A percentile compares a stretch with the other conserved stretches of the same genome.
Conservation (phyloP, 2,797 vertebrate species). For the Nannoperca australis region DNA sequence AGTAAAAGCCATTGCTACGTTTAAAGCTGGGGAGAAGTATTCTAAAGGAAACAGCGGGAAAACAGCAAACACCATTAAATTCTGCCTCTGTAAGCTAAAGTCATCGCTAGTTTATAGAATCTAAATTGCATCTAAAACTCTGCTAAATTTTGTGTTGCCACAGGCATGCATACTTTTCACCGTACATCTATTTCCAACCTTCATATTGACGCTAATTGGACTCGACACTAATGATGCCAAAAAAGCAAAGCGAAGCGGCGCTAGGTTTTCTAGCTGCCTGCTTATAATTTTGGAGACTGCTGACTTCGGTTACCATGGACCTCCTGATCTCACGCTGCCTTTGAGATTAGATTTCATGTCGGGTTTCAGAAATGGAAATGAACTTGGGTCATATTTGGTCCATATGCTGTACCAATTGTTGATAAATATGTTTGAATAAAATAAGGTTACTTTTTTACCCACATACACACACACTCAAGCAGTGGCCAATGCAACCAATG, state of each 20-base stretch:
- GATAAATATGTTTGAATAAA: constrained; percentile 6
- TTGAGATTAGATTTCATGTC: constrained; percentile 21
- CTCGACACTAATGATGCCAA: constrained; percentile 78
- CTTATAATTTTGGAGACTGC: constrained; percentile 60
- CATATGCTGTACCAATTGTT: constrained; percentile 1
- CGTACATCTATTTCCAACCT: constrained; percentile 63
- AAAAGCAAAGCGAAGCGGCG: constrained; percentile 68
- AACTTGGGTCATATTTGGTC: constrained; percentile 34
- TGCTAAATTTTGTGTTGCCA: constrained; percentile 50
- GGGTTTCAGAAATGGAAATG: constrained; percentile 52
- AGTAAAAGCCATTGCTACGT: not conserved
- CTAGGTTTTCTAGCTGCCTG: constrained; percentile 54
- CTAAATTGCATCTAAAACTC: constrained; percentile 55
- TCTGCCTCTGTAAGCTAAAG: constrained; percentile 9
- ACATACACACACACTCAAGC: not conserved
- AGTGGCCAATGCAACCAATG: not conserved
- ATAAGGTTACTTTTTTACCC: not conserved
- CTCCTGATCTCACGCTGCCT: constrained; percentile 37
- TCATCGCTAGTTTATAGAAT: constrained; percentile 30
- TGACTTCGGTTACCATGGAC: constrained; percentile 51
- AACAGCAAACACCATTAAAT: constrained; percentile 1
- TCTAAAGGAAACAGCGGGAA: not conserved
- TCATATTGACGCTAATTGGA: constrained; percentile 71
- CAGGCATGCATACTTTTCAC: constrained; percentile 57
- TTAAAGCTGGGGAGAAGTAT: not conserved